Evolutionary conservation across 2,888 invertebrate genomes (phyloP).

Genomic region (Hirudinaria manillensis): DNA sequence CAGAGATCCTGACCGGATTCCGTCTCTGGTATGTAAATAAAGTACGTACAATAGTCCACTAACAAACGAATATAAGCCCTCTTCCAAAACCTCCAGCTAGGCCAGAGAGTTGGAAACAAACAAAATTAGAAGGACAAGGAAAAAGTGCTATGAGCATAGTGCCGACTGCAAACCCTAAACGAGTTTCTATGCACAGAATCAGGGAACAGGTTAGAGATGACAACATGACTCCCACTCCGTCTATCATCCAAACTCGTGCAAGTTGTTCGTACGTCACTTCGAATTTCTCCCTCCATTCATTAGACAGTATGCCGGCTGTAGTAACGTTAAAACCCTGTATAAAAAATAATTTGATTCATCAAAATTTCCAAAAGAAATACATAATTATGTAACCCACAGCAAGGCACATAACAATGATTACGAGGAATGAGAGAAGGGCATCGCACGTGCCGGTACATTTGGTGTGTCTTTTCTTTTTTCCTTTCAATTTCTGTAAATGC

Average conservation of each 20-base stretch:
- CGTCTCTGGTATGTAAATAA: no score
- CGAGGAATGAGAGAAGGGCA: constrained; percentile 1
- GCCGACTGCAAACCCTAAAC: constrained; percentile 16
- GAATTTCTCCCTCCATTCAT: constrained; percentile 17
- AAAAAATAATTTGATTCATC: no score
- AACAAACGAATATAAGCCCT: constrained; percentile 27
- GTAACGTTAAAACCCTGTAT: constrained; percentile 12
- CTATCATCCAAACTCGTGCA: constrained; percentile 28
- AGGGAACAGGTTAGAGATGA: constrained; percentile 19
- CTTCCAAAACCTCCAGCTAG: constrained; percentile 23
- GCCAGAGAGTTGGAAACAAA: constrained; percentile 20
- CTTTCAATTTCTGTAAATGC: background rate
- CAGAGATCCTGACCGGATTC: no score
- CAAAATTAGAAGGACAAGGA: constrained; percentile 5
- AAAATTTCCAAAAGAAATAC: background rate
- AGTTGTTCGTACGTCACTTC: constrained; percentile 9
- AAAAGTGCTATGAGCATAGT: constrained; percentile 20
- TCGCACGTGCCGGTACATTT: background rate
- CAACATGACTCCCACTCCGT: constrained; percentile 14
- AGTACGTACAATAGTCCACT: background rate
- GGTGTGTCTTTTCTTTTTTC: background rate
- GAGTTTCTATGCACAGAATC: background rate
- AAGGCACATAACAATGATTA: background rate
- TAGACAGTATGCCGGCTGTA: constrained; percentile 13
- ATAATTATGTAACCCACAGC: background rate